These are phyloP conservation scores for Fragum sueziense DNA, from an alignment of 2,888 invertebrate genomes.

Conservation along the genomic window DNA sequence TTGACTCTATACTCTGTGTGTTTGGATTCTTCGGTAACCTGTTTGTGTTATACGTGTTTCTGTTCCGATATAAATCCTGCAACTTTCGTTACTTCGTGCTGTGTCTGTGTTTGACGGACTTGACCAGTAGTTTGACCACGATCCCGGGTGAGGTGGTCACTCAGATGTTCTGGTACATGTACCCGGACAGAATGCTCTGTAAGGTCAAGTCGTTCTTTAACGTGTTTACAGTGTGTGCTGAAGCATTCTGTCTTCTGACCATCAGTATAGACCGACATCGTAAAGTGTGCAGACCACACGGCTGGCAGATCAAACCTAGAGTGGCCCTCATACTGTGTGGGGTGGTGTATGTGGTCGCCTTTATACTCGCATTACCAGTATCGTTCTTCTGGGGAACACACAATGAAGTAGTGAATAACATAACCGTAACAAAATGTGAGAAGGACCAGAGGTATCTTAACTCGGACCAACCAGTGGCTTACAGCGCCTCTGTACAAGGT, in stretches of 20 bases:
- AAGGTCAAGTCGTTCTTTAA: conserved; percentile 59
- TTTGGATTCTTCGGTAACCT: conserved; percentile 54
- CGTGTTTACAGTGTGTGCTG: conserved; percentile 56
- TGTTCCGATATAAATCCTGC: conserved; percentile 43
- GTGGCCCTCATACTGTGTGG: conserved; percentile 31
- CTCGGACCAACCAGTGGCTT: conserved; percentile 23
- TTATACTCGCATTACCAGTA: conserved; percentile 41
- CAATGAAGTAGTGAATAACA: not conserved
- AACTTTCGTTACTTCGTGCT: conserved; percentile 56
- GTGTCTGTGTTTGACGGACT: conserved; percentile 46
- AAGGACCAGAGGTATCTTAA: conserved; percentile 31
- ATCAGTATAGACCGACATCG: conserved; percentile 70
- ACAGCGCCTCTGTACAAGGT: conserved; percentile 20
- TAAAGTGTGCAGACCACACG: conserved; percentile 69
- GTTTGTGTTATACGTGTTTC: conserved; percentile 50
- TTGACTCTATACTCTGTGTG: conserved; percentile 43
- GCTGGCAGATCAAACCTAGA: conserved; percentile 37
- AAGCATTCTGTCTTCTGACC: conserved; percentile 64
- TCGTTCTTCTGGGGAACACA: conserved; percentile 52
- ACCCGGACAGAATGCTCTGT: conserved; percentile 37
- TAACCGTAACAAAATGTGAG: conserved; percentile 48
- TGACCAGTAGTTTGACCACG: conserved; percentile 46
- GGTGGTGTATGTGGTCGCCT: conserved; percentile 27
- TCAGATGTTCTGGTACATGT: conserved; percentile 50
- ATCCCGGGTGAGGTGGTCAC: conserved; percentile 55